Base-by-base conservation (phyloP, 2,113 vertebrate species). In the Percina caprodes region DNA sequence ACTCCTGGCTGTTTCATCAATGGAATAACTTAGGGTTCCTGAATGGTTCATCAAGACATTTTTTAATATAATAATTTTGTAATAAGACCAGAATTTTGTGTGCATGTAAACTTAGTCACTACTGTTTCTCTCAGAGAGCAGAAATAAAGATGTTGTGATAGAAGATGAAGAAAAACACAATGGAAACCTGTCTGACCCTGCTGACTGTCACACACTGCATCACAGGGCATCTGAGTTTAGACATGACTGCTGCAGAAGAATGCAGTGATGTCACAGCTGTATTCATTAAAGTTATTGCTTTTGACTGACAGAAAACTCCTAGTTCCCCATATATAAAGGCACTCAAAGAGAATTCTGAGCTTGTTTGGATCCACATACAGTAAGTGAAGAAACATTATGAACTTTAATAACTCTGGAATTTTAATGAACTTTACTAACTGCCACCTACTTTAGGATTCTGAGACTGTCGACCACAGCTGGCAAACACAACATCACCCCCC, bases 401-500 rank as follows among this genome's bases (percentile, higher is more conserved):
- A 70, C 52, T 85, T 71, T 52, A 52, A 66, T 71, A 12, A 42
- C 67, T 35, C 33, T 59, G 18, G 77, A 60, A 67, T 60, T 23
- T 8, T 54, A 59, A 60, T 72, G 4, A 70, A 70, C 45, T 66
- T 48, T 21, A 60, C 35, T 45, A 30, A 58, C 23, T 23, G n/a
- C 33, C 63, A 54, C 35, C 58, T 58, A 35, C 51, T 51, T 56
- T 14, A 72, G 51, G 59, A 79, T 23, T 63, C 42, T 61, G 49
- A 55, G 56, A 71, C 60, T 49, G 48, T 69, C 35, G 33, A 69
- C 19, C 35, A 24, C 61, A 59, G 61, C 67, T 52, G 26, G 42
- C 18, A 18, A 59, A 66, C 59, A 42, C 11, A 54, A 46, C 51
- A 21, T 14, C 16, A 30, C 4, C 30, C 30, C 30, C 30, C 30